These are phyloP conservation scores for Platynereis dumerilii DNA, from an alignment of 2,888 invertebrate species.

Conservation along the genomic window DNA sequence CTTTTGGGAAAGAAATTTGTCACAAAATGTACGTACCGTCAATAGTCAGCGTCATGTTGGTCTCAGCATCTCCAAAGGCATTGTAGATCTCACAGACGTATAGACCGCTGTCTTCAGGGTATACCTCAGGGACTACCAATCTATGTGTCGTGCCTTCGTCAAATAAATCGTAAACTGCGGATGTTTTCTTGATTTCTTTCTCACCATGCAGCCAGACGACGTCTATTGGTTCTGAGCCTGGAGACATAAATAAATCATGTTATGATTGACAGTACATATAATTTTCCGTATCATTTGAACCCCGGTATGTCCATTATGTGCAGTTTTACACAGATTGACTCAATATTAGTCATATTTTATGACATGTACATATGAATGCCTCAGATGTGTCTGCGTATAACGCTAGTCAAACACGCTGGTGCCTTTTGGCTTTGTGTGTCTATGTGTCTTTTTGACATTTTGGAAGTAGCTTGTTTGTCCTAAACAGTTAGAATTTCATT, in stretches of 20 bases:
- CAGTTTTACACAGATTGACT: too few relatives aligned
- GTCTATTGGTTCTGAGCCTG: conserved; percentile 69
- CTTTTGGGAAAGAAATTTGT: too few relatives aligned
- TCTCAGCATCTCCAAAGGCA: conserved; percentile 73
- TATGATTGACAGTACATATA: background rate
- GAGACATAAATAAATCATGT: background rate
- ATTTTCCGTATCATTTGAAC: background rate
- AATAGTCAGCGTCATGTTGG: conserved; percentile 15
- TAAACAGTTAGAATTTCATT: too few relatives aligned
- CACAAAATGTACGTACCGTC: conserved; percentile 16
- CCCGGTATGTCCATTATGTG: too few relatives aligned
- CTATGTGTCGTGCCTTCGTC: conserved; percentile 71
- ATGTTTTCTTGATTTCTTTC: conserved; percentile 70
- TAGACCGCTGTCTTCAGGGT: conserved; percentile 79
- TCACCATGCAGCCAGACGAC: conserved; percentile 75
- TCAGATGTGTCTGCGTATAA: too few relatives aligned
- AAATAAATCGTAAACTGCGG: conserved; percentile 68
- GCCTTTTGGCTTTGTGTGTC: too few relatives aligned
- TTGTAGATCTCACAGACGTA: conserved; percentile 91
- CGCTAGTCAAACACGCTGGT: too few relatives aligned
- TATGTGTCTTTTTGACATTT: too few relatives aligned
- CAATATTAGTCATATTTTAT: too few relatives aligned
- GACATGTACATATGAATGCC: too few relatives aligned
- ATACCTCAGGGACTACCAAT: conserved; percentile 84
- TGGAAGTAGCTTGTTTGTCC: too few relatives aligned